phyloP scores from a whole-genome alignment of 2,797 vertebrate genomes.

The Peromyscus aztecus region DNA sequence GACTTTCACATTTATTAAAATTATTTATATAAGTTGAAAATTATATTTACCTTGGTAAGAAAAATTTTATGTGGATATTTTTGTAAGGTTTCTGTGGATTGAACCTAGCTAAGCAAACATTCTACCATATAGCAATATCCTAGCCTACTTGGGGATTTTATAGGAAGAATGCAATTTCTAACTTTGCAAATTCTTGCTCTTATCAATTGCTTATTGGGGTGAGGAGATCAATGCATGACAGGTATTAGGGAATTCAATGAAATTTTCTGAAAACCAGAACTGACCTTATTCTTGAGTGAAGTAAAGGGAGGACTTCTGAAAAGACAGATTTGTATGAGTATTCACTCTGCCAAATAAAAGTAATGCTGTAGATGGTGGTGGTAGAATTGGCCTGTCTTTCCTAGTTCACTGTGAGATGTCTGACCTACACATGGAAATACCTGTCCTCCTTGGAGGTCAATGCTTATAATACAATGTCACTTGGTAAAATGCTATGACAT shows the following conservation, averaged over 20 bases:
- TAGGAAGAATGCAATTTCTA: neutral
- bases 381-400: neutral
- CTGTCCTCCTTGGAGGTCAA: conserved; percentile 16
- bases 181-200: neutral
- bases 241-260: neutral
- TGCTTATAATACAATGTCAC: conserved; percentile 17
- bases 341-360: neutral
- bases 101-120: neutral
- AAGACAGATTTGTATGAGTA: conserved; percentile 4
- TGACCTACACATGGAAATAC: conserved; percentile 8
- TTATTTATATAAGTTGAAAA: neutral
- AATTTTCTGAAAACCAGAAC: neutral
- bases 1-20: neutral
- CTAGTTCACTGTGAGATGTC: neutral
- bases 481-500: neutral
- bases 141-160: neutral
- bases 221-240: neutral
- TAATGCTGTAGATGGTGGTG: neutral
- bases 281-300: neutral
- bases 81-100: neutral
- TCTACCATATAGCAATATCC: neutral
- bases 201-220: neutral
- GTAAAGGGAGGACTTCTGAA: neutral
- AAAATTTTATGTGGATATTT: neutral
- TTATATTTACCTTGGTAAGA: neutral